phyloP scores from a whole-genome alignment of 2,113 vertebrate genomes.

The Cricetomys ansorgei region DNA sequence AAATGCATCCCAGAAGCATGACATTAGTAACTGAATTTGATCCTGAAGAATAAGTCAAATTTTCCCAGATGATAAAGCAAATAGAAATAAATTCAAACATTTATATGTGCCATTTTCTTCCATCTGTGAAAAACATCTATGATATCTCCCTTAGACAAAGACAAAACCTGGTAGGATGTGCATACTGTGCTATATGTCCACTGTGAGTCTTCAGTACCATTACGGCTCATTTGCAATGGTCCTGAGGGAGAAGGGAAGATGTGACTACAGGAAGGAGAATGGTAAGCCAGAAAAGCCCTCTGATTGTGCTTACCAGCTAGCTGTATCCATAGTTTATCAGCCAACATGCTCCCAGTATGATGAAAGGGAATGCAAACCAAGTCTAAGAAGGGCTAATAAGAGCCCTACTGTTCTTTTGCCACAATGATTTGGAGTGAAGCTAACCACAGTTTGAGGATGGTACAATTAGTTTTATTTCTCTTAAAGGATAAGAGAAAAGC shows the following conservation, averaged over 20 bases:
- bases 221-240: conserved; percentile 67
- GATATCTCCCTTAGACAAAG: conserved; percentile 24
- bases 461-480: neutral
- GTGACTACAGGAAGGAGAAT: conserved; percentile 44
- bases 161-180: neutral
- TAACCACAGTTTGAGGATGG: neutral
- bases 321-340: conserved; percentile 33
- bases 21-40: neutral
- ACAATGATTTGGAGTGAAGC: neutral
- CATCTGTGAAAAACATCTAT: conserved; percentile 19
- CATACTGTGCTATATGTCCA: neutral
- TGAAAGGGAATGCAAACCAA: neutral
- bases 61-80: neutral
- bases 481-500: neutral
- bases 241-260: conserved; percentile 3
- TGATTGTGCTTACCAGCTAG: conserved; percentile 51
- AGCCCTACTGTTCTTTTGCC: neutral
- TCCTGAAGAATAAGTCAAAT: neutral
- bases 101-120: conserved; percentile 1
- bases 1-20: neutral
- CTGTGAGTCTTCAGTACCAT: conserved; percentile 62
- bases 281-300: neutral
- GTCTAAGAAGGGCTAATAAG: neutral
- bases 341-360: neutral
- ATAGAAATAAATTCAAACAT: no score